Evolutionary conservation across 2,797 vertebrate species (phyloP), one percentile per base, ranked within the genome.

Genomic region (Sylvia borin): DNA sequence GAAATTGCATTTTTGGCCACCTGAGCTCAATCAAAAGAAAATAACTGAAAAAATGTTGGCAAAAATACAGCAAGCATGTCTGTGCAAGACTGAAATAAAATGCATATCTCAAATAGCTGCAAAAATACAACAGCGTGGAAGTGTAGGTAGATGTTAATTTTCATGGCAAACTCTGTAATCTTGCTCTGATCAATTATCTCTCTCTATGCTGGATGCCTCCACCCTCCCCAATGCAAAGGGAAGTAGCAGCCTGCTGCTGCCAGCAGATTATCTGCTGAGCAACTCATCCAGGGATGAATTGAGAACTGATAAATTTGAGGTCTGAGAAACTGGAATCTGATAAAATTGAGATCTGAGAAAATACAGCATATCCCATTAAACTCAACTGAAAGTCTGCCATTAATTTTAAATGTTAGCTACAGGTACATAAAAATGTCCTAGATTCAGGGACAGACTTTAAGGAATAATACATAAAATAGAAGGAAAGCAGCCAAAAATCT

Each of bases 361-460:
- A 94, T 73, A 73, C 10, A 36, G 70, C 85, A 88, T 55, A 75
- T 84, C 27, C 76, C 62, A 94, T 85, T 90, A 94, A 92, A 84
- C 71, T 54, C 42, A 84, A 60, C 60, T 73, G 79, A 88, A 95
- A 91, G 71, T 48, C 62, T 79, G 48, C 27, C 64, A 92, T 92
- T 94, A 90, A 91, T 85, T 91, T 92, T 78, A 90, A 67, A 71
- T 40, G 80, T 70, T 92, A 93, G 76, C 64, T 88, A 67, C 80
- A 94, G 76, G 73, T 92, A 90, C 65, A 83, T 86, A 93, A 92
- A 95, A 84, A 88, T 84, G 88, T 88, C 77, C 80, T 65, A 91
- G 67, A 95, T 90, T 92, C 60, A 90, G 94, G 61, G 90, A 82
- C 60, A 94, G 76, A 86, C 58, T 50, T 90, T 93, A 90, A 90